Base-by-base conservation (phyloP, 2,888 invertebrate species). In the Drosophila demipolita region DNA sequence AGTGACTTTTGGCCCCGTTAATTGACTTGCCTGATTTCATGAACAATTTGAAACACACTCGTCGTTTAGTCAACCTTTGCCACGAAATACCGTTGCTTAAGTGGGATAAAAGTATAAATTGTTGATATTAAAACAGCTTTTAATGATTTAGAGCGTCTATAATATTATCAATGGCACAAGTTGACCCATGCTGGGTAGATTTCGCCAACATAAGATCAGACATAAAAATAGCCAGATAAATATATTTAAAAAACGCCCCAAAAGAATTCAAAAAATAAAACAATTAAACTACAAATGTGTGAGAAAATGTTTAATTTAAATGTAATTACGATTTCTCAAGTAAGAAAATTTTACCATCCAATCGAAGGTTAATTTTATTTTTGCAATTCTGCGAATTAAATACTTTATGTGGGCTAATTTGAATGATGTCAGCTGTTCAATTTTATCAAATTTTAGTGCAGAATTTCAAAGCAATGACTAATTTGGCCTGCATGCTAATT, bases 211-310 rank as follows among this genome's bases (percentile, higher is more conserved):
- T 62, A 73, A 62, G 75, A 78, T 82, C 83, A 78, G 67, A 71
- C 52, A 69, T 70, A 83, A 72, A 88, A 73, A 84, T 85, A 87
- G 83, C 72, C 20, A 60, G 38, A 11, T 29, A 58, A 73, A 64
- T 42, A 72, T 65, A 63, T 57, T 42, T 53, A 17, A 54, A 66
- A 38, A 33, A 15, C 45, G 26, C 7, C 12, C 33, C 11, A 8
- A 40, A 50, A 38, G 35, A 66, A 66, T 64, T 49, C 52, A 35
- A 29, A 49, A 5, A 75, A 64, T 78, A 73, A 49, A 58, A 77
- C 67, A 83, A 83, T 82, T 79, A 84, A 82, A 78, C 77, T 33
- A 42, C 45, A 72, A 66, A 55, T 52, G 35, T 32, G 57, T 59
- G 64, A 50, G 42, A 71, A 69, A 52, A 62, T 64, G 53, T 61